Conservation (phyloP, 2,888 invertebrate species). For the Eristalis intricaria region DNA sequence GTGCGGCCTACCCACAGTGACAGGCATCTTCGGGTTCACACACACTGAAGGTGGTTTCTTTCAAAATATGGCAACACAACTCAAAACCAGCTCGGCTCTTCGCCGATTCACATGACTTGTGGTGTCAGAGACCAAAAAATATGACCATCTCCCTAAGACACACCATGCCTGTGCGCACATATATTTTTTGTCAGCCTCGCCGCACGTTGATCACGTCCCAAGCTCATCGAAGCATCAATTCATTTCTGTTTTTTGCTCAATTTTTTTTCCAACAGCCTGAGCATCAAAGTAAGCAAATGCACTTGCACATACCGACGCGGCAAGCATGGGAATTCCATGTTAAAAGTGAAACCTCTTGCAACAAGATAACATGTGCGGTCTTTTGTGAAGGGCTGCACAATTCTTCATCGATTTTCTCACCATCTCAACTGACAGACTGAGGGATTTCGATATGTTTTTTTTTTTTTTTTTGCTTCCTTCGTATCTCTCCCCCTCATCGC, state of each 20-base stretch:
- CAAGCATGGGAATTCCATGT: constrained; percentile 22
- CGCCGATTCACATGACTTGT: not conserved
- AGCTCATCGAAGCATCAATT: constrained; percentile 56
- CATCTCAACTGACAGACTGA: constrained; percentile 32
- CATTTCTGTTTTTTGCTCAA: not conserved
- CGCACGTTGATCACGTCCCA: constrained; percentile 30
- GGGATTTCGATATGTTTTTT: constrained; percentile 8
- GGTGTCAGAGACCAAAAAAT: not conserved
- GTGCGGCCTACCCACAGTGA: not conserved
- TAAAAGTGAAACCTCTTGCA: constrained; percentile 54
- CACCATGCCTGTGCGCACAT: constrained; percentile 16
- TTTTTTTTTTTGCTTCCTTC: not conserved
- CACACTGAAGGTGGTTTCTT: not conserved
- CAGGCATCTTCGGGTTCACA: not conserved
- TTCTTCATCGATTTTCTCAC: constrained; percentile 70
- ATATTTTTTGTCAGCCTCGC: constrained; percentile 11
- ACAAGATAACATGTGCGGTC: constrained; percentile 69
- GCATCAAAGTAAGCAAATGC: constrained; percentile 58
- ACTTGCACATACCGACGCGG: constrained; percentile 34
- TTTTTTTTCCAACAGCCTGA: constrained; percentile 11
- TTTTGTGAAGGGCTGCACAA: constrained; percentile 69
- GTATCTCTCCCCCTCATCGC: not conserved
- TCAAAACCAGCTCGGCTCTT: not conserved
- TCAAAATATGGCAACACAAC: not conserved
- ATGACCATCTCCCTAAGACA: not conserved